Percentiles rank a stretch among this genome's conserved stretches.
These are phyloP conservation scores for Myotis vivesi DNA, from an alignment of 2,797 vertebrate genomes.

Conservation along the genomic window DNA sequence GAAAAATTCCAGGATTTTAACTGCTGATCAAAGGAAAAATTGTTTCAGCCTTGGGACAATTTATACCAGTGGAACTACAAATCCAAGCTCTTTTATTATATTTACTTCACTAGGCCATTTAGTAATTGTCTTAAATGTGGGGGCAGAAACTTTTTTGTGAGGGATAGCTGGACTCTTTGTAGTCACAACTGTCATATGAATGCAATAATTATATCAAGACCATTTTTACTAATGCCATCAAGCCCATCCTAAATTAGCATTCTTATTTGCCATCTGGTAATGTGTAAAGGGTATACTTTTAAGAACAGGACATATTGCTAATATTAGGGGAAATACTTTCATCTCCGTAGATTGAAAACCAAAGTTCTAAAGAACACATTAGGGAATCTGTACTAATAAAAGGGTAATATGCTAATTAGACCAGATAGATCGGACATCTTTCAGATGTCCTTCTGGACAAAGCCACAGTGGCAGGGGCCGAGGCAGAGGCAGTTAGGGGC, in stretches of 20 bases:
- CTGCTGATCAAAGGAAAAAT: constrained; percentile 6
- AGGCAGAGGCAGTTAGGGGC: too few species aligned
- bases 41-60: not conserved
- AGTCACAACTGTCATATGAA: constrained; percentile 35
- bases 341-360: constrained; percentile 50
- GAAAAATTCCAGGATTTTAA: constrained; percentile 37
- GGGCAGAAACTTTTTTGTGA: constrained; percentile 3
- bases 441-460: too few species aligned
- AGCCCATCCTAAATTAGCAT: constrained; percentile 31
- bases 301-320: constrained; percentile 33
- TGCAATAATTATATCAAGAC: not conserved
- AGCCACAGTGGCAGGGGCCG: too few species aligned
- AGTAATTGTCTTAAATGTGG: constrained; percentile 40
- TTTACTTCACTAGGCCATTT: constrained; percentile 28
- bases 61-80: constrained; percentile 4
- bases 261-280: constrained; percentile 41
- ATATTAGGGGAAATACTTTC: constrained; percentile 28
- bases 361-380: constrained; percentile 50
- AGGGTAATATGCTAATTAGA: too few species aligned
- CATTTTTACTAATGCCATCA: constrained; percentile 17
- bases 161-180: not conserved
- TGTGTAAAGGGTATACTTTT: not conserved
- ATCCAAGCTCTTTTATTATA: constrained; percentile 2
- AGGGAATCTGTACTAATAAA: not conserved
- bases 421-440: too few species aligned